Percentiles rank a stretch among this genome's conserved stretches.
phyloP scores from a whole-genome alignment of 2,113 vertebrate genomes.

The Synchiropus splendidus region DNA sequence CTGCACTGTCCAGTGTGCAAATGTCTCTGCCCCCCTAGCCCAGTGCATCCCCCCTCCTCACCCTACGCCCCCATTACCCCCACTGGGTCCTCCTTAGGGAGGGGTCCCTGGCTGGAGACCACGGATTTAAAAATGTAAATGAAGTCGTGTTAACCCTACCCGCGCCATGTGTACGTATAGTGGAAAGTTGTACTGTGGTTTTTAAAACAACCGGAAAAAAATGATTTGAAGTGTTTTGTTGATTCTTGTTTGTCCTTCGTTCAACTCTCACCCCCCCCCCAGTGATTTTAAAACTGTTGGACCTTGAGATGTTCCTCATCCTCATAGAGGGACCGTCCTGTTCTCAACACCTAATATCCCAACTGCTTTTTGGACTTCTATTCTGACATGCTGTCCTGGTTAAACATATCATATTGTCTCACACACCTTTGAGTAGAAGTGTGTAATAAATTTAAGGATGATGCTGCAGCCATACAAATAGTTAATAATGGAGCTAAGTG shows the following conservation, averaged over 20 bases:
- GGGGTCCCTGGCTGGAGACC: slow-evolving; percentile 73
- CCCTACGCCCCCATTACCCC: slow-evolving; percentile 31
- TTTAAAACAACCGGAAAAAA: slow-evolving; percentile 11
- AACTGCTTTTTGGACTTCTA: no score
- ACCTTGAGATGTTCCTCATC: slow-evolving; percentile 16
- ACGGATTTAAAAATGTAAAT: slow-evolving; percentile 60
- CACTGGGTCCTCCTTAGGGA: slow-evolving; percentile 73
- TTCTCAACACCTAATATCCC: no score
- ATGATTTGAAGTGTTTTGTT: slow-evolving; percentile 35
- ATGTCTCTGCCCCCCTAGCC: slow-evolving; percentile 71
- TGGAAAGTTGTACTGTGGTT: slow-evolving; percentile 65
- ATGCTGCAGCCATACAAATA: no score
- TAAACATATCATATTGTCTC: no score
- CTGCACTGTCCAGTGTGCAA: slow-evolving; percentile 49
- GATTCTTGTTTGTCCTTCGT: slow-evolving; percentile 24
- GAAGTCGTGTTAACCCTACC: slow-evolving; percentile 63
- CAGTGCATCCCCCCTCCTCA: slow-evolving; percentile 58
- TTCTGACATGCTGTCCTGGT: no score
- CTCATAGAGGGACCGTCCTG: slow-evolving; percentile 25
- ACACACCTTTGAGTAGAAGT: no score
- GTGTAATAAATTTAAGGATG: no score
- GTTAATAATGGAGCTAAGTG: no score
- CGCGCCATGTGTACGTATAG: slow-evolving; percentile 63
- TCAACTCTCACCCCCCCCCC: no score
- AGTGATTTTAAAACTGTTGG: slow-evolving; percentile 29